A percentile compares a stretch with the other conserved stretches of the same genome.
Conservation (phyloP, 2,797 vertebrate genomes). For the Pangasius larnaudii region DNA sequence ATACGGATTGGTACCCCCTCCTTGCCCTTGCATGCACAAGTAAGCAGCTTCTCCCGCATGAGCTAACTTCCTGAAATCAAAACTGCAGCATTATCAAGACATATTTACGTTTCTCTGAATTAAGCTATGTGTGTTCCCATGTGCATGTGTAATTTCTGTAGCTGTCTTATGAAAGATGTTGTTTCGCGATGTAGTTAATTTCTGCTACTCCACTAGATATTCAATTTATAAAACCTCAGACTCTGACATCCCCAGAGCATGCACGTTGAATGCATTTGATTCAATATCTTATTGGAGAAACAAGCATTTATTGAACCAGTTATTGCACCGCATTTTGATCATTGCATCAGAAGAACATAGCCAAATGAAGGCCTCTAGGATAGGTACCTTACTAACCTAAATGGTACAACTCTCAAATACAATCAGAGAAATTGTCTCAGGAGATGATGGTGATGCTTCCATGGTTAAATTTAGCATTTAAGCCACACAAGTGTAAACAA, state of each 20-base stretch:
- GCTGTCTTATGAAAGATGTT: neutral
- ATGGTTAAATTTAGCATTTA: constrained; percentile 46
- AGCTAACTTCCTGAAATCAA: constrained; percentile 27
- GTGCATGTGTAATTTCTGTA: neutral
- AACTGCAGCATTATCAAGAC: constrained; percentile 15
- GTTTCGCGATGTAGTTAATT: neutral
- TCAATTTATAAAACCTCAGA: constrained; percentile 10
- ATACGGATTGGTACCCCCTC: constrained; percentile 21
- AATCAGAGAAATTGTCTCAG: constrained; percentile 7
- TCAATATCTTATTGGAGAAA: constrained; percentile 23
- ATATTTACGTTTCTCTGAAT: neutral
- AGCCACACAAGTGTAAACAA: constrained; percentile 47
- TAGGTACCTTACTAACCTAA: neutral
- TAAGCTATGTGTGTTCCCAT: neutral
- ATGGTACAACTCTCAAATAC: constrained; percentile 11
- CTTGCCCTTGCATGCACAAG: constrained; percentile 13
- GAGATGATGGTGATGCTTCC: constrained; percentile 36
- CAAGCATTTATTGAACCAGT: constrained; percentile 3
- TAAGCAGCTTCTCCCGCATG: constrained; percentile 13
- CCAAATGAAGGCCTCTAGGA: constrained; percentile 1
- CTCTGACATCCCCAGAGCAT: neutral
- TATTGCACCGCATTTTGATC: neutral
- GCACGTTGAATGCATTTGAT: constrained; percentile 7
- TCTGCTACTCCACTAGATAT: constrained; percentile 3
- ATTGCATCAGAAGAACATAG: neutral